Evolutionary conservation across 2,888 invertebrate species (phyloP).

Genomic region (Eristalis intricaria): DNA sequence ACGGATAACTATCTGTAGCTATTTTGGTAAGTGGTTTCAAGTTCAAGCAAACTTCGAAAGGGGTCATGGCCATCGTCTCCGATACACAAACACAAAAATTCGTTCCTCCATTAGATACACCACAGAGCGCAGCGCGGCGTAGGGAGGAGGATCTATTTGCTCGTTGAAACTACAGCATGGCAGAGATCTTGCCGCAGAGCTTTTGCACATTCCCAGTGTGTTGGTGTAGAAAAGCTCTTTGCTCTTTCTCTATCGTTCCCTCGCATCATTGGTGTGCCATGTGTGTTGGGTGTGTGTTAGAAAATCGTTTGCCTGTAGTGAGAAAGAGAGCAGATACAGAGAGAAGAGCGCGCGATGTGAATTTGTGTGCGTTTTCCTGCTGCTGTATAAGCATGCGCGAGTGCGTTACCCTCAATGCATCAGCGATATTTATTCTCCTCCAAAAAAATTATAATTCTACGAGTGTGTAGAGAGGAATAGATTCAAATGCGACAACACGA

Average conservation of each 20-base stretch:
- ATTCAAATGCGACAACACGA: constrained; percentile 48
- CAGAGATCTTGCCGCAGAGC: not conserved
- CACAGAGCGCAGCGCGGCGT: no score
- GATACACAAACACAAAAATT: not conserved
- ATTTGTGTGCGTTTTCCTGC: constrained; percentile 6
- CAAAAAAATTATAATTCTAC: constrained; percentile 52
- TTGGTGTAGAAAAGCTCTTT: constrained; percentile 71
- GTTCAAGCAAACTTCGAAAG: constrained; percentile 59
- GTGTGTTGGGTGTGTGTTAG: constrained; percentile 75
- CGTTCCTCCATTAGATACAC: constrained; percentile 23
- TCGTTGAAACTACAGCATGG: constrained; percentile 3
- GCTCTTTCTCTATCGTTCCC: constrained; percentile 8
- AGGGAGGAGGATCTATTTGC: constrained; percentile 23
- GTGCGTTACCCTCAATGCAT: constrained; percentile 73
- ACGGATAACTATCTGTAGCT: constrained; percentile 50
- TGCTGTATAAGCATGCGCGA: constrained; percentile 65
- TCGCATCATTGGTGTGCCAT: constrained; percentile 32
- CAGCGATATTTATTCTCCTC: constrained; percentile 52
- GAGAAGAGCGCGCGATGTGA: not conserved
- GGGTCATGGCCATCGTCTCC: constrained; percentile 59
- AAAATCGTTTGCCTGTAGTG: constrained; percentile 73
- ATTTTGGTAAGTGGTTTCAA: constrained; percentile 51
- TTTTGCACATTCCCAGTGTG: not conserved
- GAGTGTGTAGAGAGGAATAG: constrained; percentile 49
- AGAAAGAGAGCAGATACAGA: not conserved